Conservation (phyloP, 2,888 invertebrate genomes). For the Troides oblongomaculatus region DNA sequence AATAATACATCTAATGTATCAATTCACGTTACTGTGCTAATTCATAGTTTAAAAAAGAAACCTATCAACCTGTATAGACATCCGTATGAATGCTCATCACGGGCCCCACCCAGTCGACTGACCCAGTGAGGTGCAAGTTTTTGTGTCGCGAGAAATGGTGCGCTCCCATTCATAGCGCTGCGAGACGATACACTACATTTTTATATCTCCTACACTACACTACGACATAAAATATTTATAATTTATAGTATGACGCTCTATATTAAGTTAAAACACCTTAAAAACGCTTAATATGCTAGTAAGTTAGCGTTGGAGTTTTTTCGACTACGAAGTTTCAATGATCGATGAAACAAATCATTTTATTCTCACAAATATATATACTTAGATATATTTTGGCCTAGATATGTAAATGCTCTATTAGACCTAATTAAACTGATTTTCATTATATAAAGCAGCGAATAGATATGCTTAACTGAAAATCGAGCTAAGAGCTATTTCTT, state of each 20-base stretch:
- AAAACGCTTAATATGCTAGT: not conserved
- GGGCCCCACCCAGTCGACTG: constrained; percentile 45
- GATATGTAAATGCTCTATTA: too few relatives aligned
- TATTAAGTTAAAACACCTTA: not conserved
- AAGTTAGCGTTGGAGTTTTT: too few relatives aligned
- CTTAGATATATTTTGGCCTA: too few relatives aligned
- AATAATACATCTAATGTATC: too few relatives aligned
- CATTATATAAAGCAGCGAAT: too few relatives aligned
- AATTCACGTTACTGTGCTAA: not conserved
- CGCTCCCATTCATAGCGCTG: constrained; percentile 40
- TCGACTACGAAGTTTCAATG: too few relatives aligned
- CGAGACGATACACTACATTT: constrained; percentile 25
- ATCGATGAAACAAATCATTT: too few relatives aligned
- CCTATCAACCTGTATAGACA: constrained; percentile 38
- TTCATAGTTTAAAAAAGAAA: not conserved
- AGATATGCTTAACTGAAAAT: too few relatives aligned
- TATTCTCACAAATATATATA: too few relatives aligned
- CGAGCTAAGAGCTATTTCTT: too few relatives aligned
- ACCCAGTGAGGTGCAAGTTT: constrained; percentile 65
- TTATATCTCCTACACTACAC: constrained; percentile 5
- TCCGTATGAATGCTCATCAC: constrained; percentile 50
- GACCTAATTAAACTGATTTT: too few relatives aligned
- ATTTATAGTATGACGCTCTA: not conserved
- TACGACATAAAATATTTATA: not conserved
- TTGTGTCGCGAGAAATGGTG: constrained; percentile 38